Evolutionary conservation across 2,797 vertebrate genomes (phyloP).

Genomic region (Gymnothorax reevesii): DNA sequence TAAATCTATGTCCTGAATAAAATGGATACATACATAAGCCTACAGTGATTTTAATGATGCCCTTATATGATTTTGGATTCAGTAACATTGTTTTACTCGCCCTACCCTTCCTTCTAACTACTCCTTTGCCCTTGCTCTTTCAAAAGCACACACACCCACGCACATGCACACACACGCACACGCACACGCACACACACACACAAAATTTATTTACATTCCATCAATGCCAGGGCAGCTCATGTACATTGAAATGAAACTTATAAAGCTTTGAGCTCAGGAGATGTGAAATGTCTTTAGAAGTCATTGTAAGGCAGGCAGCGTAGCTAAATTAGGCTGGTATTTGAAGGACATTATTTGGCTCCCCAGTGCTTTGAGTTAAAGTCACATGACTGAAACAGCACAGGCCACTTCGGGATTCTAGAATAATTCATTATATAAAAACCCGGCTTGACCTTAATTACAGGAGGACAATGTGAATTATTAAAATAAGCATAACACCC

Average conservation of each 20-base stretch:
- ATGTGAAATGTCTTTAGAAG: background rate
- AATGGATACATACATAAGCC: background rate
- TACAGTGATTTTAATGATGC: background rate
- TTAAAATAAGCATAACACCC: slow-evolving; percentile 44
- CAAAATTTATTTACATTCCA: slow-evolving; percentile 26
- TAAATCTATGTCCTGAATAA: no score
- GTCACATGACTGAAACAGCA: slow-evolving; percentile 43
- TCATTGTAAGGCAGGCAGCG: slow-evolving; percentile 24
- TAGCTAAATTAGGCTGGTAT: slow-evolving; percentile 26
- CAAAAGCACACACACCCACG: background rate
- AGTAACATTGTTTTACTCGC: background rate
- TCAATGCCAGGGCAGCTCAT: slow-evolving; percentile 5
- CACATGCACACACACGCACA: background rate
- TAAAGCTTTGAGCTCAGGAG: slow-evolving; percentile 12
- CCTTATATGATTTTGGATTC: background rate
- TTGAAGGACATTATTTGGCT: slow-evolving; percentile 44
- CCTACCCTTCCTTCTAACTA: background rate
- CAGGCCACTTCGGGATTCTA: slow-evolving; percentile 50
- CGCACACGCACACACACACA: background rate
- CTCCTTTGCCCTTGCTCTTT: background rate
- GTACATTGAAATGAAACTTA: background rate
- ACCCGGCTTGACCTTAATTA: slow-evolving; percentile 66
- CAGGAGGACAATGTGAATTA: slow-evolving; percentile 47
- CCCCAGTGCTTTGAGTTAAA: slow-evolving; percentile 35
- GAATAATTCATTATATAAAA: slow-evolving; percentile 62